Percentiles rank a stretch among this genome's conserved stretches.
Conservation (phyloP, 2,888 invertebrate species). For the Spialia ferax region DNA sequence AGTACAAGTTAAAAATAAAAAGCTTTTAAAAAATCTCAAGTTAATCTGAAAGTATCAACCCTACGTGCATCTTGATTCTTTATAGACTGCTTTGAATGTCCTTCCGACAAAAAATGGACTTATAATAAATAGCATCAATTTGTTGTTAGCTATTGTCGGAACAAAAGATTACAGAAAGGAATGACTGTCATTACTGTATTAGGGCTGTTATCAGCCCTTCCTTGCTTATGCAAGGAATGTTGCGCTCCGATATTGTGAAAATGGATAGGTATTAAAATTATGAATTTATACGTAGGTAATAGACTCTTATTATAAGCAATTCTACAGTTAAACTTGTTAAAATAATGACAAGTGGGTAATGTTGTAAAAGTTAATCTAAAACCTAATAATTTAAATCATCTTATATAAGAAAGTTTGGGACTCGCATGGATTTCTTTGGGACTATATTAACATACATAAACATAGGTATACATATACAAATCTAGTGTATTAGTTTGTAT, state of each 20-base stretch:
- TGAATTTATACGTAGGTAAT: not conserved
- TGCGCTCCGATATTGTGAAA: not conserved
- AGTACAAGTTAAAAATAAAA: too few relatives aligned
- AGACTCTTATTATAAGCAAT: not conserved
- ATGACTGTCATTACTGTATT: conserved; percentile 25
- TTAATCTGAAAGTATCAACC: not conserved
- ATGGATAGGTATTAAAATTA: not conserved
- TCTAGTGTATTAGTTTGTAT: too few relatives aligned
- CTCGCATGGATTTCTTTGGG: too few relatives aligned
- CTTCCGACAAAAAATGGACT: conserved; percentile 22
- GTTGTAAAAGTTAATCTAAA: too few relatives aligned
- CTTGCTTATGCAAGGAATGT: not conserved
- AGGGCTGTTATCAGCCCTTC: too few relatives aligned
- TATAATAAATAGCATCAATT: conserved; percentile 34
- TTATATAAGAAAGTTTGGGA: too few relatives aligned
- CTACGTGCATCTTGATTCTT: conserved; percentile 13
- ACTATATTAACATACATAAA: too few relatives aligned
- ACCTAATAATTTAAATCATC: too few relatives aligned
- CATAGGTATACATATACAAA: too few relatives aligned
- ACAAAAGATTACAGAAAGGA: conserved; percentile 18
- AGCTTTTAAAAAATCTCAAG: too few relatives aligned
- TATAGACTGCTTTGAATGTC: conserved; percentile 20
- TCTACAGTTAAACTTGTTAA: too few relatives aligned
- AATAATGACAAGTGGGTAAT: too few relatives aligned
- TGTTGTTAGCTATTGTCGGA: conserved; percentile 19